These are phyloP conservation scores for Eupithecia tripunctaria DNA, from an alignment of 2,888 invertebrate genomes.

Conservation along the genomic window DNA sequence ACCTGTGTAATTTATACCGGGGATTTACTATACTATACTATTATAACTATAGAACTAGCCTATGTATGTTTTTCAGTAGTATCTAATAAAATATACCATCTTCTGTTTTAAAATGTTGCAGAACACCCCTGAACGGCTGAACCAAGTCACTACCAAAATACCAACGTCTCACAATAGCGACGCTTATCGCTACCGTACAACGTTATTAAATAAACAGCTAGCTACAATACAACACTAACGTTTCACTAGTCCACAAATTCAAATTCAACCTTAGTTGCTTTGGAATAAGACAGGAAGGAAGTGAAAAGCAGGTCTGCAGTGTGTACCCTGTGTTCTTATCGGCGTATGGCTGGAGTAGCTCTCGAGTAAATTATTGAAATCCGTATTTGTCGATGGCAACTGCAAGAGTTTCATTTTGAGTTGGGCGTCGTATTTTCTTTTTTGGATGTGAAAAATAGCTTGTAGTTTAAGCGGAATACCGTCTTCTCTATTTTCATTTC, in stretches of 20 bases:
- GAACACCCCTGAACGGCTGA: slow-evolving; percentile 33
- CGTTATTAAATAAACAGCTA: slow-evolving; percentile 79
- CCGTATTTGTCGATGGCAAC: slow-evolving; percentile 54
- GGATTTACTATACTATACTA: not conserved
- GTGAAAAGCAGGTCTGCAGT: slow-evolving; percentile 15
- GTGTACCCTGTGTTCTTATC: slow-evolving; percentile 56
- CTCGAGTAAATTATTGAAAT: slow-evolving; percentile 65
- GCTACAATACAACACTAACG: slow-evolving; percentile 42
- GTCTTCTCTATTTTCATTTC: not conserved
- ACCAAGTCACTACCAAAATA: slow-evolving; percentile 40
- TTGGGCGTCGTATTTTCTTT: slow-evolving; percentile 30
- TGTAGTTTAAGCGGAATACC: slow-evolving; percentile 7
- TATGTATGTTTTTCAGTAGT: too few species aligned
- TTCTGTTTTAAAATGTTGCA: slow-evolving; percentile 10
- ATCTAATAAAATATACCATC: not conserved
- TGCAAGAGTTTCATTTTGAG: slow-evolving; percentile 53
- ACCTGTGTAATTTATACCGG: not conserved
- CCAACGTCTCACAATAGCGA: slow-evolving; percentile 62
- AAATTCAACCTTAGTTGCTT: slow-evolving; percentile 22
- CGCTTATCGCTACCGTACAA: slow-evolving; percentile 73
- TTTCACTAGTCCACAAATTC: not conserved
- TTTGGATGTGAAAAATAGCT: slow-evolving; percentile 3
- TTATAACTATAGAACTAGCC: not conserved
- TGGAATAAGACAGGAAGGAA: slow-evolving; percentile 20
- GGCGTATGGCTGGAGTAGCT: slow-evolving; percentile 56